These are phyloP conservation scores for Salminus brasiliensis DNA, from an alignment of 2,113 vertebrate species.

Conservation along the genomic window DNA sequence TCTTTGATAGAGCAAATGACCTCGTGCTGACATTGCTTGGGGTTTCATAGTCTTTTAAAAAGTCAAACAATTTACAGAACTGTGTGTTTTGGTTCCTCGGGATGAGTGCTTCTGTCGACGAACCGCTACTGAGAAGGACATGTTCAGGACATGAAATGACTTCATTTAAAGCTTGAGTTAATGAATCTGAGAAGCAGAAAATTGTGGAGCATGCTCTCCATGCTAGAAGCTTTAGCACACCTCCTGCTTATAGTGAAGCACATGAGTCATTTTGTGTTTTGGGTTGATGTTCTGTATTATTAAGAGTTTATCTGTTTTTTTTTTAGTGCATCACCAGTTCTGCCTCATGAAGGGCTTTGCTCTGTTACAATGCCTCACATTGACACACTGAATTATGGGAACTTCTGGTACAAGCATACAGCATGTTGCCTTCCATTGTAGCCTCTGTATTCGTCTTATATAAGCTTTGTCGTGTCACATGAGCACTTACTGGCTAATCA, in stretches of 20 bases:
- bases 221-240: slow-evolving; percentile 1
- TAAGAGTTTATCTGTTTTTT: slow-evolving; percentile 22
- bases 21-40: background rate
- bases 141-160: slow-evolving; percentile 15
- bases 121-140: background rate
- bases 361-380: slow-evolving; percentile 29
- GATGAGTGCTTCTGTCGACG: background rate
- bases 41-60: background rate
- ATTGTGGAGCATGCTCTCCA: background rate
- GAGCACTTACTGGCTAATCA: slow-evolving; percentile 45
- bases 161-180: background rate
- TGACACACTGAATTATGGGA: slow-evolving; percentile 30
- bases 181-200: slow-evolving; percentile 4
- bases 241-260: slow-evolving; percentile 29
- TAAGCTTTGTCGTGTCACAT: slow-evolving; percentile 27
- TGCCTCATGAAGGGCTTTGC: slow-evolving; percentile 48
- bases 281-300: slow-evolving; percentile 21
- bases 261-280: slow-evolving; percentile 19
- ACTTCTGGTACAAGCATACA: slow-evolving; percentile 27
- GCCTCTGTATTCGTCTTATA: slow-evolving; percentile 17
- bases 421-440: slow-evolving; percentile 48
- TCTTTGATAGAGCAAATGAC: background rate
- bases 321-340: slow-evolving; percentile 46
- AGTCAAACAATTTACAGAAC: slow-evolving; percentile 2
- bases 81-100: background rate